Percentiles rank a stretch among this genome's conserved stretches.
phyloP scores from a whole-genome alignment of 2,888 invertebrate species.

The Bursaphelenchus okinawaensis region DNA sequence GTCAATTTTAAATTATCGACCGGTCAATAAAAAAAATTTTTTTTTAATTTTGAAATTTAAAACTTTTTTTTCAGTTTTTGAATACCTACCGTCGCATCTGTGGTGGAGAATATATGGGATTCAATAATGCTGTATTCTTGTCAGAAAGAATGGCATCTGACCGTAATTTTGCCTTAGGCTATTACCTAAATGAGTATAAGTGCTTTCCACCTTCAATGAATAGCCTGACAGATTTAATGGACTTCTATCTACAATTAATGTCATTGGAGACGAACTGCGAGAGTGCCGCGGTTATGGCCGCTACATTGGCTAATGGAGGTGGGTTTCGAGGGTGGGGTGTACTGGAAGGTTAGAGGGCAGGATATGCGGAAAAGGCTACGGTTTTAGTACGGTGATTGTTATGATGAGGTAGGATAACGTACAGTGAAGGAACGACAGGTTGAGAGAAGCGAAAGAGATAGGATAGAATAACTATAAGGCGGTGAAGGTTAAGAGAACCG shows the following conservation, averaged over 20 bases:
- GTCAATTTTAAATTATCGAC: too few relatives aligned
- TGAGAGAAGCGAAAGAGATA: too few relatives aligned
- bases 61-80: conserved; percentile 26
- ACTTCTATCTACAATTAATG: conserved; percentile 70
- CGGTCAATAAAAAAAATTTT: too few relatives aligned
- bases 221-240: conserved; percentile 60
- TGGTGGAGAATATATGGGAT: conserved; percentile 77
- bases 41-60: too few relatives aligned
- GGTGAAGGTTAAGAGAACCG: too few relatives aligned
- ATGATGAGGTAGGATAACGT: too few relatives aligned
- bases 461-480: too few relatives aligned
- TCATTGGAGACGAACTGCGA: conserved; percentile 92
- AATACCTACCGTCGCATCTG: conserved; percentile 65
- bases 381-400: too few relatives aligned
- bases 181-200: conserved; percentile 91
- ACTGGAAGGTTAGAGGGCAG: too few relatives aligned
- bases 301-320: conserved; percentile 92
- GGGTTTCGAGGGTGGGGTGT: too few relatives aligned
- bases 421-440: too few relatives aligned
- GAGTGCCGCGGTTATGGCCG: conserved; percentile 84
- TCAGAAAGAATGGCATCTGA: conserved; percentile 91
- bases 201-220: conserved; percentile 38
- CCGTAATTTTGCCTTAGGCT: conserved; percentile 89
- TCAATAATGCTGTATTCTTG: conserved; percentile 78
- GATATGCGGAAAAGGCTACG: too few relatives aligned